A percentile compares a stretch with the other conserved stretches of the same genome.
Conservation (phyloP, 2,888 invertebrate species). For the Margaritifera margaritifera region DNA sequence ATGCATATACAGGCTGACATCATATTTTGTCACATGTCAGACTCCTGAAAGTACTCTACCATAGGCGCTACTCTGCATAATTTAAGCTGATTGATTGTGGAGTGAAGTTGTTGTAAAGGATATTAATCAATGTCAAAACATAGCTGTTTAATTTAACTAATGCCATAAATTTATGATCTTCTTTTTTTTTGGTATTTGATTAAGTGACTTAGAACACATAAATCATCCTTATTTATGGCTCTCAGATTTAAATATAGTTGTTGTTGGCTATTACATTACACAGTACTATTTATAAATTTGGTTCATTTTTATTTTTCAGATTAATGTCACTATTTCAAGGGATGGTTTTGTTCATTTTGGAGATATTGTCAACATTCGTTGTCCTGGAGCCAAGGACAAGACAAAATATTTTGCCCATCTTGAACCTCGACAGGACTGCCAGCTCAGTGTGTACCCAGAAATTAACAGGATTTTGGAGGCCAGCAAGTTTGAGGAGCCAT, state of each 20-base stretch:
- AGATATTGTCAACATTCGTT: slow-evolving; percentile 62
- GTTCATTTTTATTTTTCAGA: slow-evolving; percentile 35
- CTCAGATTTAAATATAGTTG: background rate
- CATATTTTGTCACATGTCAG: too few relatives aligned
- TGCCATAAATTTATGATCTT: too few relatives aligned
- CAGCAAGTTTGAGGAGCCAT: slow-evolving; percentile 44
- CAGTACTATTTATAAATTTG: background rate
- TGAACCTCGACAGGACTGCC: slow-evolving; percentile 55
- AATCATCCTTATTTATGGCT: background rate
- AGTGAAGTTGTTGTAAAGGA: too few relatives aligned
- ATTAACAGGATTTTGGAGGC: slow-evolving; percentile 48
- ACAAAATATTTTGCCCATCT: slow-evolving; percentile 53
- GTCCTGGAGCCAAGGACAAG: slow-evolving; percentile 54
- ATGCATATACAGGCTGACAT: too few relatives aligned
- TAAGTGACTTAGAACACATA: background rate
- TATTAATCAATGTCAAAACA: too few relatives aligned
- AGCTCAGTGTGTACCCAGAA: slow-evolving; percentile 52
- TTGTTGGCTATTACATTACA: background rate
- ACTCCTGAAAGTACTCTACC: too few relatives aligned
- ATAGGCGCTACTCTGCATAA: too few relatives aligned
- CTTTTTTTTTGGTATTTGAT: background rate
- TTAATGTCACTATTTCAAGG: slow-evolving; percentile 60
- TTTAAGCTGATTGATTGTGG: too few relatives aligned
- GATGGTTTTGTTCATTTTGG: slow-evolving; percentile 70
- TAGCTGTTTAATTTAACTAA: too few relatives aligned